A percentile compares a stretch with the other conserved stretches of the same genome.
phyloP scores from a whole-genome alignment of 2,888 invertebrate species.

The Trachelus stipa region DNA sequence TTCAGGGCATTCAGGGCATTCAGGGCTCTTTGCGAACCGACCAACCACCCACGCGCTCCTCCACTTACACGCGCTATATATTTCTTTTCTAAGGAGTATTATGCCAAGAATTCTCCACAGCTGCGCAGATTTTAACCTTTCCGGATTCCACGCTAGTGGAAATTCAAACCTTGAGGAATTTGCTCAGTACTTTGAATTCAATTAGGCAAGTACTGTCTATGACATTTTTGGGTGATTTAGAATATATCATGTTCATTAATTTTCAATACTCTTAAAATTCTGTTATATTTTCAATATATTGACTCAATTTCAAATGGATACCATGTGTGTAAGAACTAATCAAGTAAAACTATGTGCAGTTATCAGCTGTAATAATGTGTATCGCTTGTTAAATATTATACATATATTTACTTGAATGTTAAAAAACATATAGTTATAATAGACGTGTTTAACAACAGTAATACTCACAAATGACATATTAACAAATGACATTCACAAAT shows the following conservation, averaged over 20 bases:
- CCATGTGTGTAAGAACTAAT: background rate
- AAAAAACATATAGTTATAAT: background rate
- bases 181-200: background rate
- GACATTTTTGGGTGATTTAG: background rate
- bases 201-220: background rate
- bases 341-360: background rate
- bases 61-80: constrained; percentile 5
- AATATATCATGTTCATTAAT: background rate
- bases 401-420: background rate
- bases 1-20: constrained; percentile 15
- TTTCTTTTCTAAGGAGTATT: constrained; percentile 29
- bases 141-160: constrained; percentile 42
- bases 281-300: background rate
- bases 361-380: no score
- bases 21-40: background rate
- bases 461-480: background rate
- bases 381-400: no score
- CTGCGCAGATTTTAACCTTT: constrained; percentile 34
- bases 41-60: constrained; percentile 16
- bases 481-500: background rate
- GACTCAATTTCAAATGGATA: background rate
- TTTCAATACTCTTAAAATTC: background rate
- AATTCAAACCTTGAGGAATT: constrained; percentile 14
- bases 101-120: constrained; percentile 45
- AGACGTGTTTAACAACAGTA: background rate